phyloP scores from a whole-genome alignment of 2,888 invertebrate species.

The Zygogramma bicolorata region DNA sequence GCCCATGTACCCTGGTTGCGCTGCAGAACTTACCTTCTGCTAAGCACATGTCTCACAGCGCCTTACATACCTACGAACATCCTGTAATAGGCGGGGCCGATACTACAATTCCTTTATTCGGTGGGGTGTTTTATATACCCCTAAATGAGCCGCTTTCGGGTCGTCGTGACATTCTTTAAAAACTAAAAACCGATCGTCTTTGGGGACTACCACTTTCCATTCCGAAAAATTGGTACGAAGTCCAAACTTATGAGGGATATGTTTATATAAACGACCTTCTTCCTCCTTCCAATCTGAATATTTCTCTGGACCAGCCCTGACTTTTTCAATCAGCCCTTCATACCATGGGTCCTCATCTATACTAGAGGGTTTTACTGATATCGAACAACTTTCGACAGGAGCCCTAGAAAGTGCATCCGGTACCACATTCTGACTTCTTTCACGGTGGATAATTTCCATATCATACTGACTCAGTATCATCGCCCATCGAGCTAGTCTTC shows the following conservation, averaged over 20 bases:
- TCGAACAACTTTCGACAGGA: too few species aligned
- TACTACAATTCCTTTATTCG: conserved; percentile 38
- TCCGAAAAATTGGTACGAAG: conserved; percentile 32
- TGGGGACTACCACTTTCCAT: conserved; percentile 47
- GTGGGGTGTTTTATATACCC: conserved; percentile 41
- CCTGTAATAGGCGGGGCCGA: conserved; percentile 41
- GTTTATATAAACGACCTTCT: conserved; percentile 25
- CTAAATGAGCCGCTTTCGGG: too few species aligned
- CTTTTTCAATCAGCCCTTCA: too few species aligned
- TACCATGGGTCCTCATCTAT: too few species aligned
- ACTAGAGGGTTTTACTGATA: too few species aligned
- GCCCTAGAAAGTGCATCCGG: too few species aligned
- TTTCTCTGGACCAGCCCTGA: too few species aligned
- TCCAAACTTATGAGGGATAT: conserved; percentile 1
- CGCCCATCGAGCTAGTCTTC: too few species aligned
- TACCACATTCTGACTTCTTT: too few species aligned
- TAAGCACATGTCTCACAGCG: conserved; percentile 41
- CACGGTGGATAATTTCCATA: too few species aligned
- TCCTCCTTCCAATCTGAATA: conserved; percentile 29
- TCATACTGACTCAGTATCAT: too few species aligned
- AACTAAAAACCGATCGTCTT: conserved; percentile 27
- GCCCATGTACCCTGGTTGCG: conserved; percentile 45
- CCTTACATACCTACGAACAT: conserved; percentile 34
- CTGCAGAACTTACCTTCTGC: conserved; percentile 37
- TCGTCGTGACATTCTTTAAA: conserved; percentile 37